A percentile compares a stretch with the other conserved stretches of the same genome.
Conservation (phyloP, 2,797 vertebrate species). For the Cuculus canorus region DNA sequence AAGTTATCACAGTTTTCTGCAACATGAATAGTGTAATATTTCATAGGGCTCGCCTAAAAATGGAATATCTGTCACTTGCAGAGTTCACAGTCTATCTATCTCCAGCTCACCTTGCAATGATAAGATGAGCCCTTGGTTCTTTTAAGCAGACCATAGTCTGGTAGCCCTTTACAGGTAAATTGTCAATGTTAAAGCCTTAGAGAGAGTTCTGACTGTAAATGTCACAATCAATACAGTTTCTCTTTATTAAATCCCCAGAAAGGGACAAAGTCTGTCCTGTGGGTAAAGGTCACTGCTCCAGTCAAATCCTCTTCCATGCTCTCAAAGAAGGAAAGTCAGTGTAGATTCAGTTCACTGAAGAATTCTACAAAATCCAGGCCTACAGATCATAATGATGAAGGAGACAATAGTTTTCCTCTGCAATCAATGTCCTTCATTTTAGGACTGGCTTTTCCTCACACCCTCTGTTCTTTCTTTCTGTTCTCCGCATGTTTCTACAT, state of each 20-base stretch:
- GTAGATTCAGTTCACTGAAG: background rate
- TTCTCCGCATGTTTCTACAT: background rate
- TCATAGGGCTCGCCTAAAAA: background rate
- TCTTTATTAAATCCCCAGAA: background rate
- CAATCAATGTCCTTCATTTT: background rate
- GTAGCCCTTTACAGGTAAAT: background rate
- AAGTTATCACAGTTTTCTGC: background rate
- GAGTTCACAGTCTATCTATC: background rate
- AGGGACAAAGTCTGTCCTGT: accelerated
- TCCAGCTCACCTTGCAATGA: background rate
- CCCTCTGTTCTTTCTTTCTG: background rate
- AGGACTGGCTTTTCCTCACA: background rate
- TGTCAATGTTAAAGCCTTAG: background rate
- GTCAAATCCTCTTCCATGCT: background rate
- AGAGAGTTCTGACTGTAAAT: background rate
- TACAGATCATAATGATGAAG: background rate
- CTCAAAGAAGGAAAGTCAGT: background rate
- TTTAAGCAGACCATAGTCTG: background rate
- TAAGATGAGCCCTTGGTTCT: background rate
- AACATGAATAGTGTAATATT: background rate
- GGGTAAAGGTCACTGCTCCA: background rate
- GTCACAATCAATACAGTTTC: background rate
- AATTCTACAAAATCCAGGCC: background rate
- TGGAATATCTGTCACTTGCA: background rate
- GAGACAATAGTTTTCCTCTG: background rate